phyloP scores from a whole-genome alignment of 2,113 vertebrate species.

The Prunella fulvescens region DNA sequence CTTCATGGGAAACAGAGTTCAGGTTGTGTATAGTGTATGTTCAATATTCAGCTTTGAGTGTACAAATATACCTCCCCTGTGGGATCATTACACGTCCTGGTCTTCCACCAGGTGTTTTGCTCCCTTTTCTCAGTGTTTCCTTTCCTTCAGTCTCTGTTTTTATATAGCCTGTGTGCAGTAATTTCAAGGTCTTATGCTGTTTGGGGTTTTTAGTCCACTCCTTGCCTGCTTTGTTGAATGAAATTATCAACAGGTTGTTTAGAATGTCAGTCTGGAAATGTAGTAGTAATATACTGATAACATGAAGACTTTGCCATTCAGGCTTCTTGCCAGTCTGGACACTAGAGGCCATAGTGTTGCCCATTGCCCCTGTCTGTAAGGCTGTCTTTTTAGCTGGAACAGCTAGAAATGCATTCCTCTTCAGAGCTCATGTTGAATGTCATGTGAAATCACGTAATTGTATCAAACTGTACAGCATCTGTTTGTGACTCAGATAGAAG shows the following conservation, averaged over 20 bases:
- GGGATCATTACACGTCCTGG: neutral
- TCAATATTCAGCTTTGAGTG: neutral
- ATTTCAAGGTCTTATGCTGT: neutral
- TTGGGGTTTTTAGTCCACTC: neutral
- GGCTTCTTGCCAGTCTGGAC: neutral
- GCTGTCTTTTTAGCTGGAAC: neutral
- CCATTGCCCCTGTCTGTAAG: accelerated
- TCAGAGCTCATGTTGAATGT: slow-evolving; percentile 26
- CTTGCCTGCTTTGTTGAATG: neutral
- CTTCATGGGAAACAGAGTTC: neutral
- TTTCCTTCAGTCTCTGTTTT: neutral
- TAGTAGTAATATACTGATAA: neutral
- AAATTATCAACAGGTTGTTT: neutral
- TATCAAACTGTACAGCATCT: slow-evolving; percentile 43
- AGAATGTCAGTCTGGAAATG: neutral
- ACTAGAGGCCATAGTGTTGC: neutral
- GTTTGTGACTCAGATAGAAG: slow-evolving; percentile 33
- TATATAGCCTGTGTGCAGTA: neutral
- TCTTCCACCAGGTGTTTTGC: neutral
- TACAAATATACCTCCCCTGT: neutral
- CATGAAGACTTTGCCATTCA: neutral
- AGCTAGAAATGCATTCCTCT: neutral
- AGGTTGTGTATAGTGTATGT: neutral
- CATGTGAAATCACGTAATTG: slow-evolving; percentile 28
- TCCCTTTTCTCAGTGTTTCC: neutral